Evolutionary conservation across 2,888 invertebrate species (phyloP), one percentile per base, ranked within the genome.

Genomic region (Volucella inflata): DNA sequence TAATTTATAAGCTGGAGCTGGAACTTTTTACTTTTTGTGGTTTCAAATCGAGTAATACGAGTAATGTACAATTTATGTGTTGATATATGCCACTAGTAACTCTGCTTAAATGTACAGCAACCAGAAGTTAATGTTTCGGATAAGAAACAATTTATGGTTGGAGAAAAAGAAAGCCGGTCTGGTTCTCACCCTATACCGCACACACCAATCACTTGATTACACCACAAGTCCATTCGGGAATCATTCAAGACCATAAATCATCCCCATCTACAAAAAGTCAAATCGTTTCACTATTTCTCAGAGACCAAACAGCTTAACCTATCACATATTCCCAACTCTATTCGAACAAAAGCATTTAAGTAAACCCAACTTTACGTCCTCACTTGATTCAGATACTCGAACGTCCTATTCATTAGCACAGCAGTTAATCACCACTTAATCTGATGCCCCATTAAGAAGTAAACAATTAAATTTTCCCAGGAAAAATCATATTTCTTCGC

Each of bases 361-460:
- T 53, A 30, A 46, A 36, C 46, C 9, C 30, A 36, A 59, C 64
- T 62, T n/a, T 42, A 12, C 11, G 59, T 59, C 59, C 59, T 51
- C 64, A 65, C 70, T 67, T 44, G 44, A 65, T 78, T 62, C 21
- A 40, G 65, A 72, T 72, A 67, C 60, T 68, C 65, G 51, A 65
- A 65, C 71, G 80, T 62, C 72, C 76, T 75, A 80, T 76, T 85
- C 72, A 85, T 85, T 85, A 85, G 71, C 76, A 74, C 81, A 80
- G 81, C 85, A 81, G 80, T 85, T 85, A 85, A 81, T 81, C 85
- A 81, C 81, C 81, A 85, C 76, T 85, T 85, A 85, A 85, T 85
- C 81, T 85, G 85, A 85, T 77, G 76, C 76, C 57, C 85, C 81
- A 85, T 85, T 85, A 85, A 81, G 85, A 71, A 81, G 81, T 85